These are phyloP conservation scores for Bombycilla garrulus DNA, from an alignment of 2,113 vertebrate species.

Conservation along the genomic window DNA sequence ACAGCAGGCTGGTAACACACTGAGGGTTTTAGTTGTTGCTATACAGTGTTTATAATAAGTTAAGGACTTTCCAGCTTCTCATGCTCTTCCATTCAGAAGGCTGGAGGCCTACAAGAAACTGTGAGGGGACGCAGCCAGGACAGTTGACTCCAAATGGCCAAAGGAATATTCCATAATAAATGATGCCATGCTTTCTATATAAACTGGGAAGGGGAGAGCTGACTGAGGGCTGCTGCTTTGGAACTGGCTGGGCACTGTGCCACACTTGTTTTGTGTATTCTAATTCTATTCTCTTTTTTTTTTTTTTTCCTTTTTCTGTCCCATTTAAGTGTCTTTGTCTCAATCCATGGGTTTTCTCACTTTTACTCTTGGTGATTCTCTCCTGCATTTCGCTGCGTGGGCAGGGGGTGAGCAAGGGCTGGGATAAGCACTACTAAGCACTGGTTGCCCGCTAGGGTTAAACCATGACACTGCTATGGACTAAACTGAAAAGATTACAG, in stretches of 20 bases:
- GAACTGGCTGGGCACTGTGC: background rate
- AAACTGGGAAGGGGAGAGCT: background rate
- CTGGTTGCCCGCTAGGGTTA: background rate
- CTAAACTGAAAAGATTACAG: background rate
- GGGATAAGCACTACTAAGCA: background rate
- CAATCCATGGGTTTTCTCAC: background rate
- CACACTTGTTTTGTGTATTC: background rate
- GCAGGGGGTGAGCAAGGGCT: background rate
- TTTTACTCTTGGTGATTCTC: background rate
- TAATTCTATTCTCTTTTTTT: background rate
- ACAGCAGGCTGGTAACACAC: background rate
- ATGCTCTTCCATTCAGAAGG: background rate
- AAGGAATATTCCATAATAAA: background rate
- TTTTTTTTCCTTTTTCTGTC: background rate
- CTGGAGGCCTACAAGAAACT: background rate
- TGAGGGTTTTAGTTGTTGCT: background rate
- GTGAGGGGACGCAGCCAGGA: background rate
- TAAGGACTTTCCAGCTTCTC: background rate
- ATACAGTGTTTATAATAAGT: background rate
- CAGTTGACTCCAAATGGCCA: background rate
- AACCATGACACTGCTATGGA: background rate
- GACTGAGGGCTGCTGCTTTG: background rate
- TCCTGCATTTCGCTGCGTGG: rapidly evolving
- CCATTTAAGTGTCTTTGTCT: background rate
- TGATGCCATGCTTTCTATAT: background rate